Percentiles rank a stretch among this genome's conserved stretches.
Evolutionary conservation across 1,140 invertebrate species (phyloP).

Genomic region (Triops cancriformis): DNA sequence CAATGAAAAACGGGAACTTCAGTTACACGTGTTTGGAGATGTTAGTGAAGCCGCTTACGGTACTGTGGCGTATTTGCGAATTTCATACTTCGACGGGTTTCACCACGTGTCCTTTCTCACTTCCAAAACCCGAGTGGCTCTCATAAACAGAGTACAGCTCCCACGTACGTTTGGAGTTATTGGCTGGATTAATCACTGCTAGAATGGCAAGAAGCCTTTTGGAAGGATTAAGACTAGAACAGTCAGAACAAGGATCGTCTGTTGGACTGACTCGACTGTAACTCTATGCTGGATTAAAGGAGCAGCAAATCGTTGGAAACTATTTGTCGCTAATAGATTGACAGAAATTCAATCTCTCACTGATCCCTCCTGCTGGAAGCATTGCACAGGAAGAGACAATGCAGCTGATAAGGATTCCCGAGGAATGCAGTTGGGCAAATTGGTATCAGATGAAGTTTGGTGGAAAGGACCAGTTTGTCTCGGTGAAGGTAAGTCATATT

Average conservation of each 20-base stretch:
- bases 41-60: slow-evolving; percentile 34
- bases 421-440: slow-evolving; percentile 22
- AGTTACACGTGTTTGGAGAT: slow-evolving; percentile 36
- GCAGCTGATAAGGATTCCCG: slow-evolving; percentile 34
- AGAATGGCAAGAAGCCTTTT: too few relatives aligned
- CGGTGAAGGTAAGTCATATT: not conserved
- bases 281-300: slow-evolving; percentile 37
- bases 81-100: not conserved
- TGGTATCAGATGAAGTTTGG: slow-evolving; percentile 18
- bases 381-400: slow-evolving; percentile 33
- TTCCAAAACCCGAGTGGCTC: slow-evolving; percentile 40
- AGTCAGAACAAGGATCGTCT: too few relatives aligned
- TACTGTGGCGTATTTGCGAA: slow-evolving; percentile 33
- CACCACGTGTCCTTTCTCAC: slow-evolving; percentile 31
- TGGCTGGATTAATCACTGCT: too few relatives aligned
- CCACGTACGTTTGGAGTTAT: slow-evolving; percentile 45
- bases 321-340: slow-evolving; percentile 41
- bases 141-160: slow-evolving; percentile 40
- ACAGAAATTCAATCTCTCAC: slow-evolving; percentile 35
- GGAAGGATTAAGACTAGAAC: too few relatives aligned
- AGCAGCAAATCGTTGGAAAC: slow-evolving; percentile 35
- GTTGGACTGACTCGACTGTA: too few relatives aligned
- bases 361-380: slow-evolving; percentile 29
- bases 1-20: not conserved
- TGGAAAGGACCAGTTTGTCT: slow-evolving; percentile 28